A percentile compares a stretch with the other conserved stretches of the same genome.
Evolutionary conservation across 2,888 invertebrate species (phyloP).

Genomic region (Phyto melanocephala): DNA sequence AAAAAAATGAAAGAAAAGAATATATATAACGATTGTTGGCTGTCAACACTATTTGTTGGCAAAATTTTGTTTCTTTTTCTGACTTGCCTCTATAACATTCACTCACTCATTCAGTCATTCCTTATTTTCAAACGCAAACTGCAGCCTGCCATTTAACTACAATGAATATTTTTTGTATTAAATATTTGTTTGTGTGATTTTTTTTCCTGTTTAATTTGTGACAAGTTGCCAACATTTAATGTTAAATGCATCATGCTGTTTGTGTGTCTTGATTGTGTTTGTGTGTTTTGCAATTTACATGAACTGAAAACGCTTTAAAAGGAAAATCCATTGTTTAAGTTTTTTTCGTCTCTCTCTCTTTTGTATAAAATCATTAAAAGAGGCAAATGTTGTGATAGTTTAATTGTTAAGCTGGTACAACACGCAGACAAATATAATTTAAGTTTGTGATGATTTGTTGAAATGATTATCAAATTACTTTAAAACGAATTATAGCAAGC

Average conservation of each 20-base stretch:
- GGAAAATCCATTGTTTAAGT: constrained; percentile 36
- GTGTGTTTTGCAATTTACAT: constrained; percentile 47
- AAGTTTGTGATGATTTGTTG: constrained; percentile 10
- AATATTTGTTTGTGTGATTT: background rate
- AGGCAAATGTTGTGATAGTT: constrained; percentile 44
- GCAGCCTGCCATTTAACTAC: constrained; percentile 11
- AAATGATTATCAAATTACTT: too few relatives aligned
- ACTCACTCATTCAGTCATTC: constrained; percentile 24
- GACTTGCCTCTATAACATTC: constrained; percentile 38
- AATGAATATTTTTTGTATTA: constrained; percentile 1
- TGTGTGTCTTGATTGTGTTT: constrained; percentile 2
- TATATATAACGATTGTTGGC: constrained; percentile 51
- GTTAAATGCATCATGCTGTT: constrained; percentile 55
- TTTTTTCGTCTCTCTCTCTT: background rate
- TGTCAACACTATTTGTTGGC: constrained; percentile 56
- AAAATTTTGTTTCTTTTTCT: background rate
- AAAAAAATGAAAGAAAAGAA: background rate
- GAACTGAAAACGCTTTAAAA: constrained; percentile 36
- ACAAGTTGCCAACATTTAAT: constrained; percentile 61
- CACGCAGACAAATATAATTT: background rate
- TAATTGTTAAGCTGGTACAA: constrained; percentile 35
- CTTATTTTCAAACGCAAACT: constrained; percentile 17
- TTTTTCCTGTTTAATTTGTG: constrained; percentile 47
- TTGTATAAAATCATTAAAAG: constrained; percentile 35
- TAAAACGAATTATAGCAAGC: too few relatives aligned